phyloP scores from a whole-genome alignment of 2,113 vertebrate species.

The Syngnathus scovelli region DNA sequence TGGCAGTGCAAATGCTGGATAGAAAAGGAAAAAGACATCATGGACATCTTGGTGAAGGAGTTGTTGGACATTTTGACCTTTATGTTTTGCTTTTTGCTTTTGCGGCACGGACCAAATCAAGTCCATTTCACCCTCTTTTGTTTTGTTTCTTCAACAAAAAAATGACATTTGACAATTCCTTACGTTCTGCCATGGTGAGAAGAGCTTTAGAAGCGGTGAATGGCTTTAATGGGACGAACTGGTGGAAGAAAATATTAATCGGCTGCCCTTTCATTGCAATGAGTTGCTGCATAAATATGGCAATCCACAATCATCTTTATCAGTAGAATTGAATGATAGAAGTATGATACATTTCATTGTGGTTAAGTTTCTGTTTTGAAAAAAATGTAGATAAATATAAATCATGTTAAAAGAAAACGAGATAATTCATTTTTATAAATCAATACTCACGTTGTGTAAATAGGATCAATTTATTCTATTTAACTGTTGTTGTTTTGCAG shows the following conservation, averaged over 20 bases:
- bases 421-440: slow-evolving; percentile 70
- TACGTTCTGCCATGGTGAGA: slow-evolving; percentile 47
- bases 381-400: slow-evolving; percentile 71
- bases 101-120: slow-evolving; percentile 46
- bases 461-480: slow-evolving; percentile 74
- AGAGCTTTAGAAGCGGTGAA: slow-evolving; percentile 39
- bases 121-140: slow-evolving; percentile 40
- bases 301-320: slow-evolving; percentile 67
- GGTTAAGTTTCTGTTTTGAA: slow-evolving; percentile 71
- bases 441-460: slow-evolving; percentile 74
- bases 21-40: slow-evolving; percentile 5
- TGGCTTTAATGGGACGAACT: slow-evolving; percentile 49
- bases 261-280: slow-evolving; percentile 56
- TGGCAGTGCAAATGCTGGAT: slow-evolving; percentile 42
- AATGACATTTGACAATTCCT: slow-evolving; percentile 42
- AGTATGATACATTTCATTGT: slow-evolving; percentile 71
- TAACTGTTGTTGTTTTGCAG: slow-evolving; percentile 76
- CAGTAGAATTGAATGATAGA: slow-evolving; percentile 69
- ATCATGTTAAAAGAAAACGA: slow-evolving; percentile 72
- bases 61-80: slow-evolving; percentile 22
- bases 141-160: slow-evolving; percentile 17
- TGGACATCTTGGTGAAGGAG: slow-evolving; percentile 19
- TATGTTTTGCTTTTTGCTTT: slow-evolving; percentile 54
- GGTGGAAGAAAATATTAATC: slow-evolving; percentile 42
- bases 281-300: slow-evolving; percentile 68